phyloP scores from a whole-genome alignment of 2,113 vertebrate genomes.

The Ailurus styani region DNA sequence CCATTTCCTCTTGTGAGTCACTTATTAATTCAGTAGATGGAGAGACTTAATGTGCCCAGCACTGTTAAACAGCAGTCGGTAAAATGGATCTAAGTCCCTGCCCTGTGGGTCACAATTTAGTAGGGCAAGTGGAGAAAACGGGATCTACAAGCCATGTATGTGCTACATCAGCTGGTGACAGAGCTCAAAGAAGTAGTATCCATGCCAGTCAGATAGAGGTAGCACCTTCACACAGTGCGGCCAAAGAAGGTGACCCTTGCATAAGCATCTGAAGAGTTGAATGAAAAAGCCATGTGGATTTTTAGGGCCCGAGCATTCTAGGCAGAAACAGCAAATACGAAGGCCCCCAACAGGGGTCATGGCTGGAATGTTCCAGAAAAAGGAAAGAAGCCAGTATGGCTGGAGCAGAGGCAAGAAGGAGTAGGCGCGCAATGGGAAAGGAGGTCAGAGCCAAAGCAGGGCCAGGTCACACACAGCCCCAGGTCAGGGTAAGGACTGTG shows the following conservation, averaged over 20 bases:
- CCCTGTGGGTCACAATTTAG: rapidly evolving
- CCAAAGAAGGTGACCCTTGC: neutral
- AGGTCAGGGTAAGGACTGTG: rapidly evolving
- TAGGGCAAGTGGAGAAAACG: neutral
- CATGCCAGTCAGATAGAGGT: neutral
- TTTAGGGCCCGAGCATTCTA: neutral
- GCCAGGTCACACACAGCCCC: neutral
- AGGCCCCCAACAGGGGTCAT: neutral
- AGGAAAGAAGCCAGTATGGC: no score
- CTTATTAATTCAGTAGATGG: neutral
- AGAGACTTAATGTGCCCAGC: neutral
- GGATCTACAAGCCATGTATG: neutral
- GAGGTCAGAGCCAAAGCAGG: neutral
- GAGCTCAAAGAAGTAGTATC: neutral
- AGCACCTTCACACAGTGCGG: neutral
- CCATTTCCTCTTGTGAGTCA: neutral
- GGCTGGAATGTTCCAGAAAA: no score
- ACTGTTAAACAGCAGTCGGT: neutral
- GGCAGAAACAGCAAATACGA: neutral
- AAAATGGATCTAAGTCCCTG: neutral
- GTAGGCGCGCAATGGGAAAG: neutral
- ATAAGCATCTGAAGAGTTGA: neutral
- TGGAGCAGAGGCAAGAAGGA: neutral
- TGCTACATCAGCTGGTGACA: rapidly evolving
- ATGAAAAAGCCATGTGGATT: neutral